These are phyloP conservation scores for Lithobates sylvaticus DNA, from an alignment of 2,797 vertebrate species.

Conservation along the genomic window DNA sequence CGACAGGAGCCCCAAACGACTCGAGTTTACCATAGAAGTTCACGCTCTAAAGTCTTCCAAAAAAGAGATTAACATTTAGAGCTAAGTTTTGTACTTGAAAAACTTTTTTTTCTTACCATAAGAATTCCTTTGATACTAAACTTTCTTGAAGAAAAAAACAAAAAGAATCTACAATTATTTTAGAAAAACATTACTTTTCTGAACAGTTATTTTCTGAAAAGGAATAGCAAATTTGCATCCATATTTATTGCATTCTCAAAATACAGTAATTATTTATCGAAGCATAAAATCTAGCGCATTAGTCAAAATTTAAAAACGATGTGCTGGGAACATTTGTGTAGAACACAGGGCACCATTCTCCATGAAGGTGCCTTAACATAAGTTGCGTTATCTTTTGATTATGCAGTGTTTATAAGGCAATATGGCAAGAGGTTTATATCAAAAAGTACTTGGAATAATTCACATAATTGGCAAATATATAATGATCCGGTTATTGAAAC, in stretches of 20 bases:
- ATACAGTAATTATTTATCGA: background rate
- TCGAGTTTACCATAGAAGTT: slow-evolving; percentile 49
- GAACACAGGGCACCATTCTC: background rate
- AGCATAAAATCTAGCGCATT: background rate
- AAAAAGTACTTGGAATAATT: slow-evolving; percentile 2
- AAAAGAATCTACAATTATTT: background rate
- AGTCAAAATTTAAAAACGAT: background rate
- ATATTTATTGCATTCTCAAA: slow-evolving; percentile 1
- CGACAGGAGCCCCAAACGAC: slow-evolving; percentile 57
- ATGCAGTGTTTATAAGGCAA: slow-evolving; percentile 31
- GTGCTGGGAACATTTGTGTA: background rate
- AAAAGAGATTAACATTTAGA: slow-evolving; percentile 54
- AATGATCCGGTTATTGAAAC: background rate
- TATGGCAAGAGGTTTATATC: background rate
- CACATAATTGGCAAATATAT: slow-evolving; percentile 74
- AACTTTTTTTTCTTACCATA: background rate
- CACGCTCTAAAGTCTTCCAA: slow-evolving; percentile 1
- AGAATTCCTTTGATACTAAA: background rate
- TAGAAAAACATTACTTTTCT: background rate
- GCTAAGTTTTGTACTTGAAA: background rate
- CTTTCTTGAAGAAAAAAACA: background rate
- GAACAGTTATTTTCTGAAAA: background rate
- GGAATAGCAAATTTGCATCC: background rate
- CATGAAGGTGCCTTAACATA: background rate
- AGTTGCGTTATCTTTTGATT: slow-evolving; percentile 24